Evolutionary conservation across 2,888 invertebrate species (phyloP), one percentile per base, ranked within the genome.

Genomic region (Heliconius hortense): DNA sequence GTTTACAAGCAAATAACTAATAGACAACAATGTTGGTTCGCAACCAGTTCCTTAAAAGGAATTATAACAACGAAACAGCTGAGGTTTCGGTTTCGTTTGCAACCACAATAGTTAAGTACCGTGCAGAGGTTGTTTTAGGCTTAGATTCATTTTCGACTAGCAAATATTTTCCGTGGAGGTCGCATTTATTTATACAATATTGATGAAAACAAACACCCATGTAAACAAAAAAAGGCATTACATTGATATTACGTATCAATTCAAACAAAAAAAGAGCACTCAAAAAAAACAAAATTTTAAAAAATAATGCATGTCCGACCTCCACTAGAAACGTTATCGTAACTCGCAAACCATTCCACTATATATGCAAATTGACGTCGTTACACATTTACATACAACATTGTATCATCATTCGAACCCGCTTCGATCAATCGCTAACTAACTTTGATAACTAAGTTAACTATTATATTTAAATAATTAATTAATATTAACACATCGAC

Each of bases 61-160:
- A 56, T n/a, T 3, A 10, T 59, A n/a, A 24, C n/a, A 59, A 59
- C 4, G 24, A 24, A 59, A 24, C 59, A n/a, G 53, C 10, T 21
- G 53, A 10, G 15, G 62, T 62, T 26, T 18, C 26, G 60, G 28
- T 31, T 31, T 21, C 63, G 31, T 28, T 31, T 31, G 18, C 62
- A 21, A 31, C 62, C 31, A 31, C 24, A 28, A 35, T 4, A 56
- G 56, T 56, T 56, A 56, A n/a, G n/a, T 56, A 64, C 66, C 66
- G 66, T 13, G 39, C 24, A 35, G 39, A 13, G 35, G 73, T 69
- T 31, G 76, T 73, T 82, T 86, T 85, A 84, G 85, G 81, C 82
- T 84, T 84, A 92, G 91, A 91, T 92, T 91, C 92, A 90, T 86
- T 86, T 87, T 88, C 89, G 92, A 92, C 92, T 92, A 92, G 92